Evolutionary conservation across 1,140 invertebrate genomes (phyloP).

Genomic region (Intoshia linei): DNA sequence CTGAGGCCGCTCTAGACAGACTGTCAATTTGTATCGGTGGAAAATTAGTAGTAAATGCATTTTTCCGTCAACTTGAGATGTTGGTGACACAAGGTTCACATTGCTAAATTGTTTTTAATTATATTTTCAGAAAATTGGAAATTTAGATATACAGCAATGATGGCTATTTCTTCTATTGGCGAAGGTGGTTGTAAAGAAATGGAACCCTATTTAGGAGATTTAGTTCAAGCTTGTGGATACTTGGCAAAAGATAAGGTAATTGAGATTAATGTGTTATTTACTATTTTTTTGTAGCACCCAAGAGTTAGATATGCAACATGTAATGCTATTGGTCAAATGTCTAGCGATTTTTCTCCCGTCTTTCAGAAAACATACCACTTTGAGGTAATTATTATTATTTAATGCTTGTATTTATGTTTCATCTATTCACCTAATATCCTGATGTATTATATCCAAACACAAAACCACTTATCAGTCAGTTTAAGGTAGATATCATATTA

Average conservation of each 20-base stretch:
- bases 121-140: conserved; percentile 24
- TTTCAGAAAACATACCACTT: conserved; percentile 93
- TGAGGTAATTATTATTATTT: conserved; percentile 24
- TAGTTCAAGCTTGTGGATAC: conserved; percentile 47
- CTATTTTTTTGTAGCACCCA: conserved; percentile 30
- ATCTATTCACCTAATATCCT: no score
- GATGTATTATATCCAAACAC: no score
- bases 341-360: conserved; percentile 70
- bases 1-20: conserved; percentile 72
- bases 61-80: not conserved
- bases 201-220: conserved; percentile 55
- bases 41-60: conserved; percentile 52
- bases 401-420: not conserved
- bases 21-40: conserved; percentile 55
- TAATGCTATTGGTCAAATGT: conserved; percentile 96
- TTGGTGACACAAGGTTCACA: conserved; percentile 1
- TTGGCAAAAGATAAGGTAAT: conserved; percentile 48
- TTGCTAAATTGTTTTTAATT: not conserved
- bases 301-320: conserved; percentile 76
- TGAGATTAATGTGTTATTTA: not conserved
- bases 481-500: no score
- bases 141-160: conserved; percentile 56
- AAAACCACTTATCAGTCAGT: no score
- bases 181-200: conserved; percentile 93
- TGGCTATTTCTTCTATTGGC: conserved; percentile 84